These are phyloP conservation scores for Amblyjoppa proteus DNA, from an alignment of 2,888 invertebrate species.

Conservation along the genomic window DNA sequence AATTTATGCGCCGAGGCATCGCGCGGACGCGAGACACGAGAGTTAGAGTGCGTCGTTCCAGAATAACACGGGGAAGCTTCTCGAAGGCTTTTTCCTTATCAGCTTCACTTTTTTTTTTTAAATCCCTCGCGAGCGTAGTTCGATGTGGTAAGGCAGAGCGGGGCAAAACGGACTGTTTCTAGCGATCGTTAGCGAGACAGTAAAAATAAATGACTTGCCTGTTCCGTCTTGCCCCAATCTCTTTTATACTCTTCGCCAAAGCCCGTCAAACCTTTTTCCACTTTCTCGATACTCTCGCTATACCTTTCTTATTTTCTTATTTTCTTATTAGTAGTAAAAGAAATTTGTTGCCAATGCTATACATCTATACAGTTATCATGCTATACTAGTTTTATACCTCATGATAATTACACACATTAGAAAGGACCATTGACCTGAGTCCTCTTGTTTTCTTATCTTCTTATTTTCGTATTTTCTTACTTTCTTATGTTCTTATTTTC, in stretches of 20 bases:
- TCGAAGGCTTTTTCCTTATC: constrained; percentile 45
- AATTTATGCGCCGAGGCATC: constrained; percentile 54
- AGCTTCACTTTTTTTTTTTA: constrained; percentile 47
- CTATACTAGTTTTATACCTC: too few relatives aligned
- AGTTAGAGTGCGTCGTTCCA: neutral
- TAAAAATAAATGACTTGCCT: neutral
- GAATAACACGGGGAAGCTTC: neutral
- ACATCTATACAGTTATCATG: too few relatives aligned
- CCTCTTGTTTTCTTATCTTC: too few relatives aligned
- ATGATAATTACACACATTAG: too few relatives aligned
- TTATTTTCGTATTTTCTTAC: too few relatives aligned
- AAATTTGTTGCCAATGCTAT: too few relatives aligned
- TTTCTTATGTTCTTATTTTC: too few relatives aligned
- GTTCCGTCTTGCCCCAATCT: neutral
- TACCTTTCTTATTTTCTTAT: neutral
- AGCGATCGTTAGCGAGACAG: neutral
- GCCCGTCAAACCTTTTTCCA: neutral
- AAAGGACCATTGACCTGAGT: too few relatives aligned
- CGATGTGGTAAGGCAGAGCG: neutral
- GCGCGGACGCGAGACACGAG: constrained; percentile 9
- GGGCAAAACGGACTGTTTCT: neutral
- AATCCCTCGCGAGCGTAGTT: neutral
- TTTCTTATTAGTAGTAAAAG: too few relatives aligned
- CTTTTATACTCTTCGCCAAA: neutral
- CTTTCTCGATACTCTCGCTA: neutral